phyloP scores from a whole-genome alignment of 2,113 vertebrate genomes.

The Acrocephalus kingi region DNA sequence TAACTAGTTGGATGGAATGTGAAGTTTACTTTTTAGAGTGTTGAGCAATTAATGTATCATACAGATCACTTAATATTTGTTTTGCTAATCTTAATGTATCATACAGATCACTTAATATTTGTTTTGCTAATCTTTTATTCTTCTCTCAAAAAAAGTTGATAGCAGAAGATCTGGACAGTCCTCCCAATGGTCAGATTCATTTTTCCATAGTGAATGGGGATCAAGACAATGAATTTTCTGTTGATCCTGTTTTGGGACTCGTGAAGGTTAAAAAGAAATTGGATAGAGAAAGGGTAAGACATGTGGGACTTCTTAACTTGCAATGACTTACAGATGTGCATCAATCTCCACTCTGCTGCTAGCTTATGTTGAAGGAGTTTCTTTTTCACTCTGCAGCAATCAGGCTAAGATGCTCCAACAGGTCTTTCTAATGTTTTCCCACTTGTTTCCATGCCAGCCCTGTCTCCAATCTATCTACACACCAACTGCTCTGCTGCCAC shows the following conservation, averaged over 20 bases:
- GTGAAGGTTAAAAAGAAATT: constrained; percentile 94
- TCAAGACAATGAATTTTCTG: constrained; percentile 87
- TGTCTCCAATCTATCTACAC: background rate
- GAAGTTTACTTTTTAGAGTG: background rate
- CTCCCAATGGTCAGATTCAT: constrained; percentile 84
- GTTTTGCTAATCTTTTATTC: constrained; percentile 4
- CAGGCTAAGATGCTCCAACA: background rate
- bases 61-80: background rate
- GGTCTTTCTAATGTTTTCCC: background rate
- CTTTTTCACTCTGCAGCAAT: background rate
- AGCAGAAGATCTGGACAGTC: constrained; percentile 93
- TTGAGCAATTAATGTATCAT: background rate
- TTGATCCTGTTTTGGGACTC: constrained; percentile 87
- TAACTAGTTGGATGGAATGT: background rate
- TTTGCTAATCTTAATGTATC: background rate
- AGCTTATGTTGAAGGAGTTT: background rate
- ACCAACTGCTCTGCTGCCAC: background rate
- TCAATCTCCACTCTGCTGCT: background rate
- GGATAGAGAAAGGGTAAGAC: constrained; percentile 91
- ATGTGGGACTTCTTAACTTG: background rate
- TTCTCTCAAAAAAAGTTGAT: constrained; percentile 78
- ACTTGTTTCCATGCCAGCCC: background rate
- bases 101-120: background rate
- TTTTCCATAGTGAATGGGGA: constrained; percentile 93
- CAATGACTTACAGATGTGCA: background rate